These are phyloP conservation scores for Ispidina lecontei DNA, from an alignment of 2,797 vertebrate species.

Conservation along the genomic window DNA sequence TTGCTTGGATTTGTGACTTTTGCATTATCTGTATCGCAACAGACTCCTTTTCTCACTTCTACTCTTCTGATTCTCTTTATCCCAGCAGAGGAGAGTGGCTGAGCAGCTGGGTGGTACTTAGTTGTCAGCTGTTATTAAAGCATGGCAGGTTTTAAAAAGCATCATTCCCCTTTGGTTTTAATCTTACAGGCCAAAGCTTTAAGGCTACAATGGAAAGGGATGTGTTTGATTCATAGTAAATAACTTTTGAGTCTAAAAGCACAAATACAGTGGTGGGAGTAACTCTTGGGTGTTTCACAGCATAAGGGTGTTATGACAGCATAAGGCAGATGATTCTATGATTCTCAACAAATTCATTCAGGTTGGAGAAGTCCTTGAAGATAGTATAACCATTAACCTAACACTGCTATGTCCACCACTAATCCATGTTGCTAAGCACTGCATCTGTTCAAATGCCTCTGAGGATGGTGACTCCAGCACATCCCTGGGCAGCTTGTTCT, in stretches of 20 bases:
- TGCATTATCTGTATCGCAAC: too few relatives aligned
- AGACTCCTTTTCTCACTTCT: too few relatives aligned
- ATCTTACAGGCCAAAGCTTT: not conserved
- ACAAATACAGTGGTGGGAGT: not conserved
- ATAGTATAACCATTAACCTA: not conserved
- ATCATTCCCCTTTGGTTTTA: not conserved
- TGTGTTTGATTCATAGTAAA: not conserved
- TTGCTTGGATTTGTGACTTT: too few relatives aligned
- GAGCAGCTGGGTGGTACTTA: not conserved
- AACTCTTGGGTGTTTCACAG: not conserved
- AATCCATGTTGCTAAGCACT: not conserved
- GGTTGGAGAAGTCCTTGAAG: not conserved
- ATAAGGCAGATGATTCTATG: not conserved
- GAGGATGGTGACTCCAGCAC: not conserved
- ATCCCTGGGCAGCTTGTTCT: not conserved
- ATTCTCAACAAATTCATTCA: not conserved
- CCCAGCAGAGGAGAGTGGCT: not conserved
- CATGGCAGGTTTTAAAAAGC: not conserved
- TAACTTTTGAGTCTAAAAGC: not conserved
- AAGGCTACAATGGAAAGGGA: not conserved
- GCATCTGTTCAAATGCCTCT: not conserved
- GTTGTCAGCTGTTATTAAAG: not conserved
- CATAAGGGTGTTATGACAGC: not conserved
- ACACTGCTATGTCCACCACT: not conserved
- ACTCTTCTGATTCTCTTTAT: too few relatives aligned